Base-by-base conservation (phyloP, 2,797 vertebrate species). In the Rhabdophis nuchalis region DNA sequence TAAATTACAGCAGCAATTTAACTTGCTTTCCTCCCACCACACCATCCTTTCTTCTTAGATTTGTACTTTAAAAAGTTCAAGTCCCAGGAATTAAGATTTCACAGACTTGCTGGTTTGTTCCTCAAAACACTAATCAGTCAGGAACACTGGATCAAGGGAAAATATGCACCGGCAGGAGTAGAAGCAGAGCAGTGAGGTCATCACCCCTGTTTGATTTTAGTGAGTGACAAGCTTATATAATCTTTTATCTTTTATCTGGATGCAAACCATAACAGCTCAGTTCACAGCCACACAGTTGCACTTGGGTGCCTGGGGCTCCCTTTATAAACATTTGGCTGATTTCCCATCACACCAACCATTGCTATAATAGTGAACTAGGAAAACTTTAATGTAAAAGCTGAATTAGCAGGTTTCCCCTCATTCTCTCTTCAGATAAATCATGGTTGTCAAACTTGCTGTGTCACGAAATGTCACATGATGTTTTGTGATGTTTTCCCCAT, bases 161-260 rank as follows among this genome's bases (percentile, higher is more conserved):
- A 90, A 54, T 5, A 72, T 0, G 0, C 50, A 27, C 57, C 85
- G 90, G 82, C 36, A 94, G 46, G 32, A 93, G 25, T 56, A 90
- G 8, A 88, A 94, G 54, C 29, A 87, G 12, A 89, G 91, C 88
- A n/a, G 7, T 86, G 93, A 96, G 41, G 61, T 95, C 93, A 94
- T 52, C 86, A 92, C 91, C 89, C 64, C 88, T 29, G n/a, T 90
- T 92, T 89, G 52, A 52, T 90, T 25, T 91, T 91, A 94, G 85
- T 68, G 90, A 91, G 36, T 92, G 88, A 90, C 41, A 58, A 93
- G 23, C 3, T 94, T 89, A 94, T 0, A 8, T 32, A 86, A 94
- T 92, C 50, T 90, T 95, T 94, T 77, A 85, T 56, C 23, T 32
- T 94, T 95, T 95, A 61, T 92, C 53, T 91, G 90, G 77, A 0